Percentiles rank a stretch among this genome's conserved stretches.
Evolutionary conservation across 2,797 vertebrate genomes (phyloP).

Genomic region (Masticophis lateralis): DNA sequence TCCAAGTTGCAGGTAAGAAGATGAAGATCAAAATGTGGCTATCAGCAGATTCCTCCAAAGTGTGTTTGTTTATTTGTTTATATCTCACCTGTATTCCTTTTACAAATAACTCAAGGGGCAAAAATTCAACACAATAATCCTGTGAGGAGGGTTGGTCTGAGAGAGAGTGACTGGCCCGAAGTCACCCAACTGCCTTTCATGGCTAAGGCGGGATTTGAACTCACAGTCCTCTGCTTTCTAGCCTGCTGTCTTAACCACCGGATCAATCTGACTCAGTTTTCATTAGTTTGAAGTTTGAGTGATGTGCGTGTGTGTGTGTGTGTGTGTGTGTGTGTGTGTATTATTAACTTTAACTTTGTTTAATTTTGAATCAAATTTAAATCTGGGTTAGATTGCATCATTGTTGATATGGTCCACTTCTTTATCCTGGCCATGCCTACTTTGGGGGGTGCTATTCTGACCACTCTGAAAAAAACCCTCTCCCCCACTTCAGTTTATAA

Average conservation of each 20-base stretch:
- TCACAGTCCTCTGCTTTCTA: background rate
- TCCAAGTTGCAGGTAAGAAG: constrained; percentile 60
- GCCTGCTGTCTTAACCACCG: background rate
- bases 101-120: background rate
- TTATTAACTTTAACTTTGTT: background rate
- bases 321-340: too few relatives aligned
- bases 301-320: too few relatives aligned
- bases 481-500: background rate
- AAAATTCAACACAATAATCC: background rate
- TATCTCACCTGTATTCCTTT: background rate
- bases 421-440: background rate
- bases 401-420: background rate
- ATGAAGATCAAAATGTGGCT: background rate
- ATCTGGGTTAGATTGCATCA: background rate
- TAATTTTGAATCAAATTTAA: background rate
- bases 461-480: background rate
- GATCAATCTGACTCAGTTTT: background rate
- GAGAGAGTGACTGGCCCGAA: background rate
- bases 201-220: background rate
- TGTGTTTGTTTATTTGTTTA: background rate
- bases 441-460: background rate
- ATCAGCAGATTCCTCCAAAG: background rate
- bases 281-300: background rate
- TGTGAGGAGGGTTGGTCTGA: background rate
- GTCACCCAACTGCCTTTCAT: background rate